phyloP scores from a whole-genome alignment of 1,140 invertebrate genomes.

The Stenopsyche tienmushanensis region DNA sequence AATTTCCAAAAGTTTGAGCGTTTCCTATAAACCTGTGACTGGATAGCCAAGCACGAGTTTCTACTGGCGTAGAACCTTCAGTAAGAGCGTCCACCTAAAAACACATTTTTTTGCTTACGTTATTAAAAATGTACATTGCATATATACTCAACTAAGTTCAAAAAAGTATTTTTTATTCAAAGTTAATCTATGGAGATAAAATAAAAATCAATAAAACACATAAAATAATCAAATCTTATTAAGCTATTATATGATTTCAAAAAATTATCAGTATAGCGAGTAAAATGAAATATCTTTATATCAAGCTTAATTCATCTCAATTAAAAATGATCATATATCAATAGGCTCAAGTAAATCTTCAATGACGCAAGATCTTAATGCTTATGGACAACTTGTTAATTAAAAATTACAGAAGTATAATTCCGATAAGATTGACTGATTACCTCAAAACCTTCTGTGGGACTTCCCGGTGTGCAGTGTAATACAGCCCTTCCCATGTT shows the following conservation, averaged over 20 bases:
- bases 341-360: too few relatives aligned
- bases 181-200: too few relatives aligned
- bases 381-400: too few relatives aligned
- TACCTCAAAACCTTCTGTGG: slow-evolving; percentile 24
- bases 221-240: background rate
- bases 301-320: too few relatives aligned
- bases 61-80: slow-evolving; percentile 64
- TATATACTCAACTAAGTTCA: too few relatives aligned
- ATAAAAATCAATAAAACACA: background rate
- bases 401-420: too few relatives aligned
- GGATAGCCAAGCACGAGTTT: slow-evolving; percentile 81
- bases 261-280: background rate
- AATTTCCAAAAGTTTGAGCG: slow-evolving; percentile 75
- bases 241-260: background rate
- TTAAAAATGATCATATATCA: too few relatives aligned
- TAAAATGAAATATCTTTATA: too few relatives aligned
- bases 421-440: too few relatives aligned
- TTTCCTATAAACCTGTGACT: slow-evolving; percentile 75
- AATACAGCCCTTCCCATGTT: background rate
- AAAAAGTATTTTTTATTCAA: too few relatives aligned
- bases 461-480: slow-evolving; percentile 24
- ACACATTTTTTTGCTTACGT: background rate
- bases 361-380: too few relatives aligned
- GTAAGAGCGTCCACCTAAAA: slow-evolving; percentile 50
- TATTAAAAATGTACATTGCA: too few relatives aligned